Conservation (phyloP, 2,797 vertebrate genomes). For the Rhinella marina region DNA sequence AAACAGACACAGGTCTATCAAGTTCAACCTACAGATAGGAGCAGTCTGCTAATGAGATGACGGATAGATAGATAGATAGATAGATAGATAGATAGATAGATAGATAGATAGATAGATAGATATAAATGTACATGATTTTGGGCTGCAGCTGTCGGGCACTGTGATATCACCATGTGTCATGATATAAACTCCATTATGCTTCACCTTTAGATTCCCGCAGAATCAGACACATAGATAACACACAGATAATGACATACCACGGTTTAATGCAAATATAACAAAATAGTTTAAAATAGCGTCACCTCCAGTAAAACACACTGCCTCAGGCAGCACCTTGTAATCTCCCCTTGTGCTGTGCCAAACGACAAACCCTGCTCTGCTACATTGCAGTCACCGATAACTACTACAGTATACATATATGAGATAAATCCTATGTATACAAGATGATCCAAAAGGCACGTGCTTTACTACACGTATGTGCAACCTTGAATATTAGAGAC, state of each 20-base stretch:
- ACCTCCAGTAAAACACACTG: not conserved
- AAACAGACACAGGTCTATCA: not conserved
- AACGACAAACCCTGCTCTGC: not conserved
- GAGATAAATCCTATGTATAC: not conserved
- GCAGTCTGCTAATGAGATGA: not conserved
- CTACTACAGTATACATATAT: not conserved
- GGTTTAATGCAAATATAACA: too few species aligned
- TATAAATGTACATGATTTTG: too few species aligned
- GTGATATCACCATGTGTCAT: too few species aligned
- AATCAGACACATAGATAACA: too few species aligned
- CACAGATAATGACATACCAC: too few species aligned
- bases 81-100: conserved; percentile 18
- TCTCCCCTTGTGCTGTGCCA: not conserved
- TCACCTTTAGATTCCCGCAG: too few species aligned
- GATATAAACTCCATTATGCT: too few species aligned
- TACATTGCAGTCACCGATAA: not conserved
- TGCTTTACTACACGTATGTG: not conserved
- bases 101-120: not conserved
- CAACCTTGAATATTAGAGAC: too few species aligned
- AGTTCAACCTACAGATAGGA: not conserved
- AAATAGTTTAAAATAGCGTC: too few species aligned
- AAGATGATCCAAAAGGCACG: not conserved
- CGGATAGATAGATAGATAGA: conserved; percentile 11
- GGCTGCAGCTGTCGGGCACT: too few species aligned
- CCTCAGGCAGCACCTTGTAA: not conserved